These are phyloP conservation scores for Morpho helenor DNA, from an alignment of 2,888 invertebrate genomes.

Conservation along the genomic window DNA sequence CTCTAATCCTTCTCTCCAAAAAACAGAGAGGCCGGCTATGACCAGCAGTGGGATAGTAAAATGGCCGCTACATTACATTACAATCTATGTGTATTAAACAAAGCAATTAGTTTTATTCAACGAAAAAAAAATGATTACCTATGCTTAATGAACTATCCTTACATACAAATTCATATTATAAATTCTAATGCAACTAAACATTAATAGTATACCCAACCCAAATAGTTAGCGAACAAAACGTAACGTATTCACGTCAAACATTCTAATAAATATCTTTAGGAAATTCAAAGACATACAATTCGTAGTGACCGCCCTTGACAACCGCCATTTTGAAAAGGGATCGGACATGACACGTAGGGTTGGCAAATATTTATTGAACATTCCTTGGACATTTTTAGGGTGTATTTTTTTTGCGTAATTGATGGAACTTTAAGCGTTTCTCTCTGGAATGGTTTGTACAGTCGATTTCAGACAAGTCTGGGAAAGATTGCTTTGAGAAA, in stretches of 20 bases:
- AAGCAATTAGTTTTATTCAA: too few species aligned
- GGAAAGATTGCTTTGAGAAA: slow-evolving; percentile 5
- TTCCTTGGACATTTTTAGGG: slow-evolving; percentile 38
- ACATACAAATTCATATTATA: slow-evolving; percentile 1
- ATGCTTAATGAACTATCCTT: too few species aligned
- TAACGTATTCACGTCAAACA: slow-evolving; percentile 41
- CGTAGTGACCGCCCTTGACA: slow-evolving; percentile 62
- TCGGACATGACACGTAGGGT: slow-evolving; percentile 67
- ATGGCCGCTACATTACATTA: too few species aligned
- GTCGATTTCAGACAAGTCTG: slow-evolving; percentile 15
- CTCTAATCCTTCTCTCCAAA: too few species aligned
- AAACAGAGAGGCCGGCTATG: too few species aligned
- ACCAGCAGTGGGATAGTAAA: too few species aligned
- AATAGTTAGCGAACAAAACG: slow-evolving; percentile 24
- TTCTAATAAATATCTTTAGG: slow-evolving; percentile 60
- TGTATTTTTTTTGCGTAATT: slow-evolving; percentile 36
- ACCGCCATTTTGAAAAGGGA: slow-evolving; percentile 71
- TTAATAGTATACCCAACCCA: slow-evolving; percentile 14
- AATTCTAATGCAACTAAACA: slow-evolving; percentile 6
- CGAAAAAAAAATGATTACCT: too few species aligned
- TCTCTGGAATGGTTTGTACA: slow-evolving; percentile 12
- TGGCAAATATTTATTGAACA: slow-evolving; percentile 54
- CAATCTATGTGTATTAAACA: too few species aligned
- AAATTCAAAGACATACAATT: slow-evolving; percentile 49
- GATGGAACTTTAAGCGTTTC: slow-evolving; percentile 44